These are phyloP conservation scores for Ceraclea dissimilis DNA, from an alignment of 2,888 invertebrate genomes.

Conservation along the genomic window DNA sequence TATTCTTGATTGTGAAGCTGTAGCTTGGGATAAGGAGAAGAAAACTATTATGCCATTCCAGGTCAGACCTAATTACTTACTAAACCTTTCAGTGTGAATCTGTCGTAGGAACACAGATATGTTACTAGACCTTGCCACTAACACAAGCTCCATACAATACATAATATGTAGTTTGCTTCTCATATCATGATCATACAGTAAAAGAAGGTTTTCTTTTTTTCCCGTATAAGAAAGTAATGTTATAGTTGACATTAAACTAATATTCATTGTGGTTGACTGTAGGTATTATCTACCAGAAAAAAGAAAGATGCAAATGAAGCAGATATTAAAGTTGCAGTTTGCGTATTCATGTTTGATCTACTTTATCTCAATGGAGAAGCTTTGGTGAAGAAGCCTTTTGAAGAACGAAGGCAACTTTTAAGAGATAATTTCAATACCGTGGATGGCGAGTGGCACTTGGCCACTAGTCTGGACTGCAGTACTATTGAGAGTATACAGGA, in stretches of 20 bases:
- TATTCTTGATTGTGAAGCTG: constrained; percentile 93
- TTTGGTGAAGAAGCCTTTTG: constrained; percentile 71
- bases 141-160: background rate
- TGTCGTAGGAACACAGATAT: no score
- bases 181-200: no score
- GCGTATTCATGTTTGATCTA: constrained; percentile 94
- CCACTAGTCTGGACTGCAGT: constrained; percentile 71
- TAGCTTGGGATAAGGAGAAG: constrained; percentile 86
- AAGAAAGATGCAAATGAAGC: constrained; percentile 64
- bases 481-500: constrained; percentile 88
- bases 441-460: constrained; percentile 83
- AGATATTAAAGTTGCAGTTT: constrained; percentile 67
- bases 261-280: no score
- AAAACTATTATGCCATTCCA: constrained; percentile 95
- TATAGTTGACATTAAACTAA: no score
- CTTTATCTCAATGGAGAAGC: constrained; percentile 84
- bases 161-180: no score
- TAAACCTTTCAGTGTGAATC: no score
- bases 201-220: no score
- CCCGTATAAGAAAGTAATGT: no score
- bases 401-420: constrained; percentile 64
- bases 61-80: no score
- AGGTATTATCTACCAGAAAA: constrained; percentile 86
- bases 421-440: constrained; percentile 61
- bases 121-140: background rate